Base-by-base conservation (phyloP, 1,140 invertebrate genomes). In the Parasteatoda tepidariorum region DNA sequence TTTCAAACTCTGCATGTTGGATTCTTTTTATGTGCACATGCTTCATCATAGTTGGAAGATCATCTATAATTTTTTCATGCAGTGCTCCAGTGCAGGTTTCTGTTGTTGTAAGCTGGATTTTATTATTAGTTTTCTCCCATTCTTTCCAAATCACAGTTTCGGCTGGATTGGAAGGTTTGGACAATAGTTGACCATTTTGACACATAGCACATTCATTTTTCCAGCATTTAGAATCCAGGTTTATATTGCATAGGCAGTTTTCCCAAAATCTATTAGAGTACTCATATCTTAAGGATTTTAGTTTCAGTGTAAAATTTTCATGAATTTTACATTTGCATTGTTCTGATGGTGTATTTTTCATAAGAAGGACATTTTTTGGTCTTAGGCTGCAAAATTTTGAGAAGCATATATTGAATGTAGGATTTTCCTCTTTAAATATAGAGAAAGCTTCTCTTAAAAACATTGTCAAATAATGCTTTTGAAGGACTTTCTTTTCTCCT, bases 381-480 rank as follows among this genome's bases (percentile, higher is more conserved):
- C 67, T 38, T 70, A 70, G 22, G 18, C 31, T 38, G 33, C 67
- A 70, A 24, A 70, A 48, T 28, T 70, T 70, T 70, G 24, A 70
- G 41, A 70, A 70, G 6, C 67, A 6, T 41, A 70, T 5, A 38
- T 13, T 26, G 13, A 70, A 70, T 15, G 34, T n/a, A n/a, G 67
- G 33, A 70, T 41, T 70, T 70, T 70, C 18, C 22, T 7, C 33
- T 41, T 70, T 70, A 70, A 70, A 48, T 22, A 41, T 26, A 70
- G 34, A 13, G 41, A 15, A 70, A 38, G 33, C 67, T 70, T 70
- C 67, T 48, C 22, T 70, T 26, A 70, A 30, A 48, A 22, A 70
- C 38, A 70, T 70, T 15, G 67, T 70, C 34, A 70, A 11, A 70
- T 70, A 70, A 11, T 70, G 33, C 33, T 70, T 70, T 48, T 34